Evolutionary conservation across 2,797 vertebrate genomes (phyloP), one percentile per base, ranked within the genome.

Genomic region (Dryobates pubescens): DNA sequence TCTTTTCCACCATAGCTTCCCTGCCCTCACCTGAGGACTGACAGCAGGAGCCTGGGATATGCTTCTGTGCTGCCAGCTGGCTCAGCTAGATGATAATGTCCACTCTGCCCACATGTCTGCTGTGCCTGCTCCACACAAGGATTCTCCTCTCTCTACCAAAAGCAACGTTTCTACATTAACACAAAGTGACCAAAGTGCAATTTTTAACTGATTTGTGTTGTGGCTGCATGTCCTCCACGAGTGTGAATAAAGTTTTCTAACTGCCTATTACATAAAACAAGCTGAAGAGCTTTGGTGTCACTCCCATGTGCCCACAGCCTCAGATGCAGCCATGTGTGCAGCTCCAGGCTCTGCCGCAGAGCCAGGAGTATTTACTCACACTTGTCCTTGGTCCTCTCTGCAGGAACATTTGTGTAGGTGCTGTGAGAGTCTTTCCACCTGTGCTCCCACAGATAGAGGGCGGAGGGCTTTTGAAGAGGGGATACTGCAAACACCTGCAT

Each of bases 391-490:
- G 98, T 98, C 91, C 87, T 85, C 87, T 65, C 92, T 86, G 80
- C 74, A 67, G 78, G 63, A 88, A 71, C 75, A 70, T 90, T 94
- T 95, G 92, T 95, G 88, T 94, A 90, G 96, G 94, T 95, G 92
- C 94, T 71, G 90, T 99, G 99, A 96, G 99, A 99, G 88, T 96
- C 96, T 59, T 53, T 65, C 92, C 99, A 99, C 97, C 99, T 99
- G 99, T 89, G 71, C 96, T 97, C 87, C 88, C 94, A 69, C 18
- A 18, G 84, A 41, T 27, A 93, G 59, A 67, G 17, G 87, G 67
- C 20, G 2, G 16, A 57, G 26, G 26, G 18, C 61, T 68, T 89
- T 70, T 89, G 88, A 90, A 94, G 82, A 43, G 32, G 7, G 26
- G 18, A 53, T 16, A 43, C 41, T 43, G 41, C 41, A 43, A 43